Evolutionary conservation across 1,140 invertebrate genomes (phyloP).

Genomic region (Acromyrmex heyeri): DNA sequence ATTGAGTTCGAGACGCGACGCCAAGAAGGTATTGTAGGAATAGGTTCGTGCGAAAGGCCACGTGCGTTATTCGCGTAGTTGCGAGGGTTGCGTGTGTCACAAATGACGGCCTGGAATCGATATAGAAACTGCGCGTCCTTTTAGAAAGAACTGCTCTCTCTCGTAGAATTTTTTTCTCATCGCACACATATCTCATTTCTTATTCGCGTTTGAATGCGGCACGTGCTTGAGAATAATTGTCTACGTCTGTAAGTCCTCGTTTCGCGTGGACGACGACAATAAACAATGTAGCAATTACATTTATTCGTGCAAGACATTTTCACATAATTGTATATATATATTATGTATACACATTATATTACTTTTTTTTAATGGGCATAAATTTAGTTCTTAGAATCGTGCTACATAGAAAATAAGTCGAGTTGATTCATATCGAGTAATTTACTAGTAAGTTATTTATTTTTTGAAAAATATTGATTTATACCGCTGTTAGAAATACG

Average conservation of each 20-base stretch:
- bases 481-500: background rate
- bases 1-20: background rate
- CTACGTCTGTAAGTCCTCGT: background rate
- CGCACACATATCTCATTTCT: background rate
- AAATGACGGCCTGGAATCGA: conserved; percentile 32
- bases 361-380: background rate
- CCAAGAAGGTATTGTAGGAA: conserved; percentile 14
- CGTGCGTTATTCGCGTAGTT: background rate
- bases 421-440: conserved; percentile 7
- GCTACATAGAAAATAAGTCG: background rate
- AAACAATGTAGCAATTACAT: conserved; percentile 9
- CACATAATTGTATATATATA: conserved; percentile 16
- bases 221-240: conserved; percentile 31
- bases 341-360: conserved; percentile 8
- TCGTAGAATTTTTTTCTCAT: conserved; percentile 7
- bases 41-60: conserved; percentile 40
- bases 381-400: background rate
- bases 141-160: background rate
- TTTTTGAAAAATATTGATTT: conserved; percentile 4
- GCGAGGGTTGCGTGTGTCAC: conserved; percentile 36
- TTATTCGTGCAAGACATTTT: background rate
- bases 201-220: background rate
- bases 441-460: background rate
- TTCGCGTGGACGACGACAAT: conserved; percentile 34
- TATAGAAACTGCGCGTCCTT: background rate